These are phyloP conservation scores for Meloidogyne exigua DNA, from an alignment of 1,140 invertebrate species.

Conservation along the genomic window DNA sequence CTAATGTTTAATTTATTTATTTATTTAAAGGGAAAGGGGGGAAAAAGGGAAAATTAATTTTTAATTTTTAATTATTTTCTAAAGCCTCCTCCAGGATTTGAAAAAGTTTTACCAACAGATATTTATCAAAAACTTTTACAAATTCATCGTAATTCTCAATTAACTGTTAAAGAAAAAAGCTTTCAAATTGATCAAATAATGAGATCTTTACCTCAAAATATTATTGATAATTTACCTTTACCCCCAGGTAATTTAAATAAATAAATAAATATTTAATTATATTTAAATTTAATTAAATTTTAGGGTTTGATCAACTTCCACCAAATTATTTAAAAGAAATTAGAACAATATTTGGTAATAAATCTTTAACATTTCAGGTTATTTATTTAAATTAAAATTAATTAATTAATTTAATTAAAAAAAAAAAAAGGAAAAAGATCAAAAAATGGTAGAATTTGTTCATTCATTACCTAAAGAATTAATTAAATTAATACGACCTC, in stretches of 20 bases:
- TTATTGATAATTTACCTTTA: constrained; percentile 41
- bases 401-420: constrained; percentile 16
- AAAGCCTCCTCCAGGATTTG: constrained; percentile 44
- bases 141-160: constrained; percentile 25
- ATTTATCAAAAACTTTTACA: constrained; percentile 35
- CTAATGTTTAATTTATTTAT: constrained; percentile 28
- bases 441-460: constrained; percentile 38
- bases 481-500: constrained; percentile 26
- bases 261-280: not conserved
- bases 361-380: constrained; percentile 15
- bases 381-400: not conserved
- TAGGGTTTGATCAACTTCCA: constrained; percentile 39
- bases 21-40: no score
- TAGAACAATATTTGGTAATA: constrained; percentile 33
- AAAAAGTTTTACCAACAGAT: constrained; percentile 35
- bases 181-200: constrained; percentile 40
- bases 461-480: constrained; percentile 31
- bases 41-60: constrained; percentile 9
- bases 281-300: constrained; percentile 1
- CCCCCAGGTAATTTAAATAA: constrained; percentile 13
- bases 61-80: not conserved
- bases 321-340: constrained; percentile 29
- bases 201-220: constrained; percentile 30
- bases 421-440: constrained; percentile 36
- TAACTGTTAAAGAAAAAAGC: constrained; percentile 37